phyloP scores from a whole-genome alignment of 1,140 invertebrate species.

The Drosophila biarmipes region DNA sequence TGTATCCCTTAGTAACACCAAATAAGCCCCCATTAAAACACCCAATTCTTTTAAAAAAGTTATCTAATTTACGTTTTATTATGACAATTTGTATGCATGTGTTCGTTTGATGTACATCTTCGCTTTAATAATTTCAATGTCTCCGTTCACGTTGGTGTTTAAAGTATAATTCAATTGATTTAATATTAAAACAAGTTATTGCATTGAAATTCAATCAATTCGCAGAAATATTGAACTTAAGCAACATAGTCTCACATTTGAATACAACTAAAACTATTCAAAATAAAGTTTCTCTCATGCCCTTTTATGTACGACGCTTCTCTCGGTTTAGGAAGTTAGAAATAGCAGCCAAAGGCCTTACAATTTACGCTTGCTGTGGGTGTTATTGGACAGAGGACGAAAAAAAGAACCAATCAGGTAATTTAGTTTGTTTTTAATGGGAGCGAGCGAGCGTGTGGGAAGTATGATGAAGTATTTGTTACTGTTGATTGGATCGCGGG shows the following conservation, averaged over 20 bases:
- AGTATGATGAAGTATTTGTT: constrained; percentile 61
- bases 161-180: constrained; percentile 56
- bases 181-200: constrained; percentile 64
- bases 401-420: constrained; percentile 25
- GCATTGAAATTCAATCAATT: constrained; percentile 71
- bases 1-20: not conserved
- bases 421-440: constrained; percentile 42
- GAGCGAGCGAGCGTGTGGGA: constrained; percentile 40
- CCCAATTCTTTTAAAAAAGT: constrained; percentile 61
- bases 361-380: constrained; percentile 3
- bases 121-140: constrained; percentile 60
- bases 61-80: constrained; percentile 76
- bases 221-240: constrained; percentile 75
- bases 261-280: constrained; percentile 70
- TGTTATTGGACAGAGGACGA: constrained; percentile 13
- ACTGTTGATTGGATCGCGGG: constrained; percentile 32
- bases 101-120: constrained; percentile 64
- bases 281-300: constrained; percentile 53
- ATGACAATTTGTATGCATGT: constrained; percentile 72
- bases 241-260: constrained; percentile 75
- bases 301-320: constrained; percentile 26
- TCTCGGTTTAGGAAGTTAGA: constrained; percentile 14
- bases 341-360: constrained; percentile 28
- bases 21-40: not conserved
- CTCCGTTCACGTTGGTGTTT: constrained; percentile 28